Conservation (phyloP, 1,140 invertebrate genomes). For the Formica selysi region DNA sequence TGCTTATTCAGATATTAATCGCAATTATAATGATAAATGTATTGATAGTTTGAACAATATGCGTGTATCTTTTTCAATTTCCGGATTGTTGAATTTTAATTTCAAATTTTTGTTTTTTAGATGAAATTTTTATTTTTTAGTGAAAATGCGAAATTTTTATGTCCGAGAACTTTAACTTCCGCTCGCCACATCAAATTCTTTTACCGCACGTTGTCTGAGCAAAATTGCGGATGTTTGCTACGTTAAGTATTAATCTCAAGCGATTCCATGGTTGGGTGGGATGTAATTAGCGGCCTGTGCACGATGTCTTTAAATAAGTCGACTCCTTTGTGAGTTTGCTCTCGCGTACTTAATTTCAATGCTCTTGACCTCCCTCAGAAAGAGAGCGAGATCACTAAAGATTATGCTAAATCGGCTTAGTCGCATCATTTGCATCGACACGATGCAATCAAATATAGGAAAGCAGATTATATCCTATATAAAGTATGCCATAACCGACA, state of each 20-base stretch:
- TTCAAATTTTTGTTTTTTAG: background rate
- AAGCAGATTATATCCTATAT: conserved; percentile 10
- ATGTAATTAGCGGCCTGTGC: conserved; percentile 38
- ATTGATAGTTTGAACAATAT: background rate
- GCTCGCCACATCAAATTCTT: conserved; percentile 34
- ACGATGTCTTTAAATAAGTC: conserved; percentile 44
- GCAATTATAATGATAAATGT: background rate
- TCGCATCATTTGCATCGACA: conserved; percentile 40
- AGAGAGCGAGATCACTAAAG: conserved; percentile 5
- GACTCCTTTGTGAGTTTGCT: conserved; percentile 4
- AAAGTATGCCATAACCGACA: conserved; percentile 20
- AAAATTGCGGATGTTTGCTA: conserved; percentile 18
- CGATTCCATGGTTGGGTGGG: conserved; percentile 35
- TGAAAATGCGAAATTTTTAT: conserved; percentile 22
- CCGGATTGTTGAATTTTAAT: background rate
- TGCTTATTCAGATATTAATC: background rate
- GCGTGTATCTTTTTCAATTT: background rate
- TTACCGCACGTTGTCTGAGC: background rate
- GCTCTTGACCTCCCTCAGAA: background rate
- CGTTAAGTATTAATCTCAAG: conserved; percentile 52
- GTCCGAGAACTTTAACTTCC: conserved; percentile 36
- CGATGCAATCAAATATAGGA: conserved; percentile 20
- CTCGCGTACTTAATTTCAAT: conserved; percentile 35
- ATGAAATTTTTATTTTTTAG: no score
- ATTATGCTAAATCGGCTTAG: background rate